These are phyloP conservation scores for Pteronura brasiliensis DNA, from an alignment of 2,113 vertebrate genomes.

Conservation along the genomic window DNA sequence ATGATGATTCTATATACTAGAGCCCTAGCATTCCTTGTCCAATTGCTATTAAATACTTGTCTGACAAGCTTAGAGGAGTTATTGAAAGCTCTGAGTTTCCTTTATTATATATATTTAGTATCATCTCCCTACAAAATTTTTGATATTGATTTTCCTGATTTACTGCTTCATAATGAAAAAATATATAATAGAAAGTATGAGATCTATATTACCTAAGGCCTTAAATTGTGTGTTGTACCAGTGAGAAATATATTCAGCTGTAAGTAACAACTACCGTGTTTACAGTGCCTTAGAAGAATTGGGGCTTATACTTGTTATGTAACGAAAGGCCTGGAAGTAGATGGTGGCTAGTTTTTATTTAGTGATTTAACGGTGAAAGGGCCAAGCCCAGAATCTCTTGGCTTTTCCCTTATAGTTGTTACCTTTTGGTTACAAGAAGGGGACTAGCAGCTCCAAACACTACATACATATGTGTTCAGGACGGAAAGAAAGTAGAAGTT, in stretches of 20 bases:
- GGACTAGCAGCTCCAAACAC: neutral
- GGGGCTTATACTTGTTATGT: neutral
- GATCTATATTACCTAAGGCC: neutral
- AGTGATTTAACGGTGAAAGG: neutral
- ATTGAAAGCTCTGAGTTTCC: neutral
- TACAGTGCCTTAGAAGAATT: neutral
- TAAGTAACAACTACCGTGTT: neutral
- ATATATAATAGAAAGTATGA: neutral
- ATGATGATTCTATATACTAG: neutral
- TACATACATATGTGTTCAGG: neutral
- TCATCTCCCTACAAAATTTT: neutral
- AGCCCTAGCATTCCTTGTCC: neutral
- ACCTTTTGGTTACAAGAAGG: neutral
- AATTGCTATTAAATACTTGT: conserved; percentile 22
- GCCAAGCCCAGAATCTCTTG: neutral
- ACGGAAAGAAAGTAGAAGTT: neutral
- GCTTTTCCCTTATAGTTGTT: neutral
- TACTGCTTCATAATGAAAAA: neutral
- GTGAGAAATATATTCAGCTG: neutral
- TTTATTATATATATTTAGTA: neutral
- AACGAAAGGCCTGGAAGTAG: neutral
- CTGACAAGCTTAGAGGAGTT: neutral
- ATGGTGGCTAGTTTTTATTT: neutral
- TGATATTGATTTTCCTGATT: neutral
- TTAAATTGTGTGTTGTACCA: neutral